Conservation (phyloP, 1,140 invertebrate genomes). For the Cardiocondyla obscurior region DNA sequence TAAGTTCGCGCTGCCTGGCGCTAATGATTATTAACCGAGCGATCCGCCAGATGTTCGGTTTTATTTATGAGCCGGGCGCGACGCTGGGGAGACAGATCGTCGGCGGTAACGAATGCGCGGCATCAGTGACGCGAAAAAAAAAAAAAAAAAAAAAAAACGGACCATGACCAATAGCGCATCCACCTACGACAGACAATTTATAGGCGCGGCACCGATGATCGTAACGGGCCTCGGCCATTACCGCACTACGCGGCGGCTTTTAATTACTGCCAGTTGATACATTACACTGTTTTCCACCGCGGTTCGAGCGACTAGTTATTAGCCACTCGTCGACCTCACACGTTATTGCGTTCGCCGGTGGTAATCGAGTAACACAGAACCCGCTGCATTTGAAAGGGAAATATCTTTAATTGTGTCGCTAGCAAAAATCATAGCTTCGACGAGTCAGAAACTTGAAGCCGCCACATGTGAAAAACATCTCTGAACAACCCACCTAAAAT, state of each 20-base stretch:
- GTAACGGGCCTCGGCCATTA: slow-evolving; percentile 64
- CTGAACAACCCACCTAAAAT: not conserved
- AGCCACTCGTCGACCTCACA: slow-evolving; percentile 58
- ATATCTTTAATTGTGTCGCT: slow-evolving; percentile 27
- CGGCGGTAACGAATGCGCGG: not conserved
- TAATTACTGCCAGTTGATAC: slow-evolving; percentile 71
- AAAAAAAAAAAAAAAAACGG: no score
- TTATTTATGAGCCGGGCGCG: slow-evolving; percentile 57
- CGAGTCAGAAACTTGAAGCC: not conserved
- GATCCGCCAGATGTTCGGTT: slow-evolving; percentile 49
- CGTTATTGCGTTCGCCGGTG: slow-evolving; percentile 55
- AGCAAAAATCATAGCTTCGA: not conserved
- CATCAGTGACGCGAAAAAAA: slow-evolving; percentile 9
- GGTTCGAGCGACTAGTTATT: slow-evolving; percentile 60
- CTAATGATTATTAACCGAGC: slow-evolving; percentile 63
- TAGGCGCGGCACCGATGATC: slow-evolving; percentile 60
- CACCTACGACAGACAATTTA: slow-evolving; percentile 60
- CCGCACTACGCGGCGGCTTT: slow-evolving; percentile 65
- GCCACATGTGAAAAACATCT: not conserved
- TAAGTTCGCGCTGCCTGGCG: slow-evolving; percentile 29
- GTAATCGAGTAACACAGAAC: slow-evolving; percentile 37
- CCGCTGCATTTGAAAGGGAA: slow-evolving; percentile 40
- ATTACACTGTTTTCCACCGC: slow-evolving; percentile 57
- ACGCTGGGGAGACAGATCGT: slow-evolving; percentile 16
- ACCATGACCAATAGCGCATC: slow-evolving; percentile 19